Percentiles rank a stretch among this genome's conserved stretches.
Evolutionary conservation across 2,888 invertebrate genomes (phyloP).

Genomic region (Xestia c-nigrum): DNA sequence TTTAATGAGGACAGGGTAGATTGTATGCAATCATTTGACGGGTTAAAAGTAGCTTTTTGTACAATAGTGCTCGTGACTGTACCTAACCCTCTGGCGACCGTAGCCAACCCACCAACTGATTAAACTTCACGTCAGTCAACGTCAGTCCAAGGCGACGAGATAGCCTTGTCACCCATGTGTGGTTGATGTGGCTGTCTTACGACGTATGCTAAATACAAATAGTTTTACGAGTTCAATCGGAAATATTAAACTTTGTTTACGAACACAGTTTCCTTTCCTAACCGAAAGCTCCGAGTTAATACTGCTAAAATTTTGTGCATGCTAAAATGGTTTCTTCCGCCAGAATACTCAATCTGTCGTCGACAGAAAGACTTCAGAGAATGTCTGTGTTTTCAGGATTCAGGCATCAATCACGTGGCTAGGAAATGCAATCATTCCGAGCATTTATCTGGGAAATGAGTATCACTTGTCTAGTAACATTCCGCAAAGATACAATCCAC

Average conservation of each 20-base stretch:
- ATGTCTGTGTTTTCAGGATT: neutral
- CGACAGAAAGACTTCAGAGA: neutral
- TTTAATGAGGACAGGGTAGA: neutral
- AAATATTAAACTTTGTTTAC: conserved; percentile 46
- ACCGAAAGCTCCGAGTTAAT: conserved; percentile 3
- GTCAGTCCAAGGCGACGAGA: conserved; percentile 48
- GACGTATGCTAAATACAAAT: conserved; percentile 30
- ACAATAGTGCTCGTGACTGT: neutral
- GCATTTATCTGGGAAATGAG: conserved; percentile 28
- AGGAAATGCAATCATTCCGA: conserved; percentile 19
- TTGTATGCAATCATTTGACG: neutral
- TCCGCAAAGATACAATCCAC: conserved; percentile 3
- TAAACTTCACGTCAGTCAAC: conserved; percentile 58
- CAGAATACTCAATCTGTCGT: neutral
- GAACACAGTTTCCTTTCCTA: conserved; percentile 32
- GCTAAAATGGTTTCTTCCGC: neutral
- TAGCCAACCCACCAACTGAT: conserved; percentile 49
- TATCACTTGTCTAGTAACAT: neutral
- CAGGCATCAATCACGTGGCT: neutral
- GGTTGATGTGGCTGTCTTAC: conserved; percentile 1
- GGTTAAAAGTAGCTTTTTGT: neutral
- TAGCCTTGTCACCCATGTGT: conserved; percentile 45
- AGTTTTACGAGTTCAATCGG: conserved; percentile 42
- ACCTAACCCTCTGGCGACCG: conserved; percentile 36
- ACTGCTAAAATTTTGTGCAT: neutral